Evolutionary conservation across 2,888 invertebrate species (phyloP), one percentile per base, ranked within the genome.

Genomic region (Orchesella flavescens): DNA sequence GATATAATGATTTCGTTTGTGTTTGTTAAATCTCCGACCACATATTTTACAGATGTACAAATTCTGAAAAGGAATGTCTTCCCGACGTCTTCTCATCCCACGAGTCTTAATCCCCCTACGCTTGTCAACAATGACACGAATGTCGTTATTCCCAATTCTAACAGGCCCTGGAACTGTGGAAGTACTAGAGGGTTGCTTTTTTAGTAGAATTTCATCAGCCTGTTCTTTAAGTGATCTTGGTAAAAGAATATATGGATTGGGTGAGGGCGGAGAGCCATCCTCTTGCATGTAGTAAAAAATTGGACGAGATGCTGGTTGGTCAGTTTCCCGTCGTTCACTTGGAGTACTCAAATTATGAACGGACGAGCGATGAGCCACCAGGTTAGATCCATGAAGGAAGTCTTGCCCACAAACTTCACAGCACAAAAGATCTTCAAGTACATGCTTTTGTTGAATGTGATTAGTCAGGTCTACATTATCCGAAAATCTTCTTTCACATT

Each of bases 401-500:
- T 49, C n/a, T 24, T 44, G 15, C 21, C 65, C 77, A 57, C 77
- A 77, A 5, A 65, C 15, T 53, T 57, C 77, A 57, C 77, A 77
- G n/a, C 68, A 65, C 9, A 49, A 7, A 1, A 12, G 15, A 34
- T 24, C n/a, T 57, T 66, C 59, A 5, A 13, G 13, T 43, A 24
- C 9, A 59, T 77, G 77, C 9, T 15, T 57, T 21, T 66, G 71
- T 7, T 49, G 15, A 49, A 72, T 49, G 59, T 83, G 83, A 21
- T 57, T 15, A 9, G 13, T 17, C 3, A 77, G 46, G 44, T 77
- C 76, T 12, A n/a, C 3, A 9, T 46, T 4, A 15, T 77, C 55
- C n/a, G 76, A 77, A 68, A 83, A 83, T 66, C 73, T 61, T 63
- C 77, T 63, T 43, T 49, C 13, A 43, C 83, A 83, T 1, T 43